Conservation (phyloP, 2,113 vertebrate species). For the Onychostoma macrolepis region DNA sequence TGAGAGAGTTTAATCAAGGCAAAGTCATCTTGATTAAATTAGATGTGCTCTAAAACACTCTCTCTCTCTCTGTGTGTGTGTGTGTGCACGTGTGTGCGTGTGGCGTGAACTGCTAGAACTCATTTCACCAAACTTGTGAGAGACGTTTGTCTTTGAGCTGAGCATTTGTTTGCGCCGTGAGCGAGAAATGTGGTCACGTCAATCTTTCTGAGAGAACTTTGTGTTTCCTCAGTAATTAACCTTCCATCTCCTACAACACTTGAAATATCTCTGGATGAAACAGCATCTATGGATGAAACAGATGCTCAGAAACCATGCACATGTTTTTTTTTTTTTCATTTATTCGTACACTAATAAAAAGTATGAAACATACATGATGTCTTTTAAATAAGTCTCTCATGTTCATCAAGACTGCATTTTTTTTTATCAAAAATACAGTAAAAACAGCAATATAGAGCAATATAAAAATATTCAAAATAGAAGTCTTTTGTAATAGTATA, state of each 20-base stretch:
- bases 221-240: slow-evolving; percentile 13
- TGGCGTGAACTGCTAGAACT: not conserved
- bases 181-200: slow-evolving; percentile 9
- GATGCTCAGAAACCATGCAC: not conserved
- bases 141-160: slow-evolving; percentile 11
- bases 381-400: too few species aligned
- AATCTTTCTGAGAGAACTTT: slow-evolving; percentile 7
- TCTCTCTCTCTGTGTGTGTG: too few species aligned
- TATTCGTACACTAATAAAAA: not conserved
- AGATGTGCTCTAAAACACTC: slow-evolving; percentile 39
- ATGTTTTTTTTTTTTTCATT: not conserved
- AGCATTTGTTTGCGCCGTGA: not conserved
- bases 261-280: not conserved
- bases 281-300: not conserved
- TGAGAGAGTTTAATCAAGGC: slow-evolving; percentile 46
- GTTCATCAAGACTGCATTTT: too few species aligned
- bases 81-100: not conserved
- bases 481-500: too few species aligned
- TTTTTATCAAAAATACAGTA: too few species aligned
- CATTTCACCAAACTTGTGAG: not conserved
- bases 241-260: not conserved
- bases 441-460: too few species aligned
- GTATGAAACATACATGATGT: not conserved
- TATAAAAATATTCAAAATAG: too few species aligned
- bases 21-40: slow-evolving; percentile 56